phyloP scores from a whole-genome alignment of 2,113 vertebrate species.

The Platichthys stellatus region DNA sequence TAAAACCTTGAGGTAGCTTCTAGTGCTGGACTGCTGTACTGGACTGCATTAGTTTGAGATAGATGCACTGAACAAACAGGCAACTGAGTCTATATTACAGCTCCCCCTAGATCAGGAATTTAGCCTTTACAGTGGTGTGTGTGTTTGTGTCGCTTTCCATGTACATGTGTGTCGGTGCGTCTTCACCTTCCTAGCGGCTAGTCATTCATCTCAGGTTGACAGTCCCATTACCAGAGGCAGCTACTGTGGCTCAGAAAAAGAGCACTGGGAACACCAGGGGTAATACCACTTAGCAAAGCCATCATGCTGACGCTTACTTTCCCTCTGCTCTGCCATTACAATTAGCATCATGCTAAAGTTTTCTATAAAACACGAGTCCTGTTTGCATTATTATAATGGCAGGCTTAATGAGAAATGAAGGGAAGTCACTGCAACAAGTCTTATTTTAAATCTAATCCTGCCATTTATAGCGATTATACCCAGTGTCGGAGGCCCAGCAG shows the following conservation, averaged over 20 bases:
- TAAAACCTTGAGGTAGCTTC: neutral
- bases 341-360: conserved; percentile 59
- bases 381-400: neutral
- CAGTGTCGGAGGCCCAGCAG: conserved; percentile 10
- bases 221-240: conserved; percentile 78
- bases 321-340: conserved; percentile 33
- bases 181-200: conserved; percentile 66
- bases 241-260: conserved; percentile 70
- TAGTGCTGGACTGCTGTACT: neutral
- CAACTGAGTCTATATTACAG: neutral
- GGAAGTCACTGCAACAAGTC: neutral
- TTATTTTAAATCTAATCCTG: conserved; percentile 16
- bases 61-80: neutral
- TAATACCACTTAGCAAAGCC: conserved; percentile 69
- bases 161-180: conserved; percentile 34
- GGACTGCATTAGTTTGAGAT: neutral
- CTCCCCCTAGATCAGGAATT: conserved; percentile 8
- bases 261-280: conserved; percentile 66
- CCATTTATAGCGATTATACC: neutral
- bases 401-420: conserved; percentile 7
- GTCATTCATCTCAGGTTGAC: conserved; percentile 79
- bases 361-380: conserved; percentile 15
- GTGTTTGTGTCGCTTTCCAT: neutral
- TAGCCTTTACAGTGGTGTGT: conserved; percentile 35
- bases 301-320: conserved; percentile 50